Percentiles rank a stretch among this genome's conserved stretches.
phyloP scores from a whole-genome alignment of 2,113 vertebrate species.

The Mesoclemmys tuberculata region DNA sequence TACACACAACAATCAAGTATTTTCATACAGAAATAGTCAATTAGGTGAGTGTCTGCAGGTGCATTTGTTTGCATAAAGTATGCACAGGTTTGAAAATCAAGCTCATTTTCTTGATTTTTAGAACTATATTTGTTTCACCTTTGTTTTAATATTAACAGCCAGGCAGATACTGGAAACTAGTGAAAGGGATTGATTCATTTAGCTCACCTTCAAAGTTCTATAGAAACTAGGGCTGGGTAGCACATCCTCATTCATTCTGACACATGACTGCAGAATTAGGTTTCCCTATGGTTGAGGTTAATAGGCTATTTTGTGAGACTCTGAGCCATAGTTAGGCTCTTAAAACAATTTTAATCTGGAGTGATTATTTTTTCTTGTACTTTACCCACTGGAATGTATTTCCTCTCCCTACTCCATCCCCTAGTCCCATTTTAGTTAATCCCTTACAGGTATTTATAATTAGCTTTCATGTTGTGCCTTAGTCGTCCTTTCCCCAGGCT shows the following conservation, averaged over 20 bases:
- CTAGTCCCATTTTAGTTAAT: slow-evolving; percentile 48
- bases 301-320: not conserved
- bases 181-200: not conserved
- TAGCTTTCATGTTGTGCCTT: slow-evolving; percentile 59
- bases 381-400: slow-evolving; percentile 51
- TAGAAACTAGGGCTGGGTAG: not conserved
- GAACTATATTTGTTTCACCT: not conserved
- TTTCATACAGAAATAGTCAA: not conserved
- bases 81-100: not conserved
- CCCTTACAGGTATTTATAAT: slow-evolving; percentile 68
- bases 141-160: not conserved
- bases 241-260: not conserved
- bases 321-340: not conserved
- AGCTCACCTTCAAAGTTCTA: not conserved
- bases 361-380: slow-evolving; percentile 53
- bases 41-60: not conserved
- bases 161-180: accelerated
- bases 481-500: slow-evolving; percentile 49
- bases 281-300: not conserved
- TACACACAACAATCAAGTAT: not conserved
- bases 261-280: not conserved
- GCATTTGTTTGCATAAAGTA: not conserved
- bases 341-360: slow-evolving; percentile 38
- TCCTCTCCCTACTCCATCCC: not conserved
- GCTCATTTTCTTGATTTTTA: not conserved